Conservation (phyloP, 2,888 invertebrate species). For the Xanthorhoe spadicearia region DNA sequence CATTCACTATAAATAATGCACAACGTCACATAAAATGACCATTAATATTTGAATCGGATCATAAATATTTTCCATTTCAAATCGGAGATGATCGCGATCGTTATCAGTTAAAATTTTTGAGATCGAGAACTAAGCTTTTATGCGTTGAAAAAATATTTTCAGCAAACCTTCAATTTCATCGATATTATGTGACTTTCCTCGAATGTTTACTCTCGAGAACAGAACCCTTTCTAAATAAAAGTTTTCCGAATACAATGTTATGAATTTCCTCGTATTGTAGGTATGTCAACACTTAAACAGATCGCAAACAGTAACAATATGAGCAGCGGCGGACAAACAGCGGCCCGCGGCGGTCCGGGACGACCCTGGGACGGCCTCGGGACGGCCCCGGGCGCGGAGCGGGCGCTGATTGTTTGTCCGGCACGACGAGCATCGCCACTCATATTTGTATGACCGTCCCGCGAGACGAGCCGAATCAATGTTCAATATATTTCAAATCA, state of each 20-base stretch:
- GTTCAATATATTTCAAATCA: slow-evolving; percentile 34
- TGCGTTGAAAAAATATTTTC: neutral
- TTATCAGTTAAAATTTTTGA: neutral
- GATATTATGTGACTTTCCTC: neutral
- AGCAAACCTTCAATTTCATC: neutral
- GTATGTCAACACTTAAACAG: slow-evolving; percentile 33
- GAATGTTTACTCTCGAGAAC: slow-evolving; percentile 5
- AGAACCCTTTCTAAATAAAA: slow-evolving; percentile 5
- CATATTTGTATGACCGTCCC: slow-evolving; percentile 33
- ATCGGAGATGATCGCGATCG: neutral
- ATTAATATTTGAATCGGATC: slow-evolving; percentile 30
- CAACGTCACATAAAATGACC: slow-evolving; percentile 29
- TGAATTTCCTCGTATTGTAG: slow-evolving; percentile 27
- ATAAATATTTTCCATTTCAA: slow-evolving; percentile 25
- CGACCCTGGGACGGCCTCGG: too few species aligned
- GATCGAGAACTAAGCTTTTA: neutral
- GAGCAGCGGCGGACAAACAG: slow-evolving; percentile 33
- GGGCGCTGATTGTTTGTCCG: slow-evolving; percentile 39
- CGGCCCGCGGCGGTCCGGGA: slow-evolving; percentile 12
- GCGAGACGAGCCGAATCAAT: slow-evolving; percentile 27
- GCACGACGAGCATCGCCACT: slow-evolving; percentile 24
- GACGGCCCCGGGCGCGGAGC: slow-evolving; percentile 8
- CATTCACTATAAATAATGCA: slow-evolving; percentile 37
- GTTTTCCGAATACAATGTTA: slow-evolving; percentile 21
- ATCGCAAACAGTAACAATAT: slow-evolving; percentile 34